Evolutionary conservation across 2,113 vertebrate genomes (phyloP).

Genomic region (Rallus limicola): DNA sequence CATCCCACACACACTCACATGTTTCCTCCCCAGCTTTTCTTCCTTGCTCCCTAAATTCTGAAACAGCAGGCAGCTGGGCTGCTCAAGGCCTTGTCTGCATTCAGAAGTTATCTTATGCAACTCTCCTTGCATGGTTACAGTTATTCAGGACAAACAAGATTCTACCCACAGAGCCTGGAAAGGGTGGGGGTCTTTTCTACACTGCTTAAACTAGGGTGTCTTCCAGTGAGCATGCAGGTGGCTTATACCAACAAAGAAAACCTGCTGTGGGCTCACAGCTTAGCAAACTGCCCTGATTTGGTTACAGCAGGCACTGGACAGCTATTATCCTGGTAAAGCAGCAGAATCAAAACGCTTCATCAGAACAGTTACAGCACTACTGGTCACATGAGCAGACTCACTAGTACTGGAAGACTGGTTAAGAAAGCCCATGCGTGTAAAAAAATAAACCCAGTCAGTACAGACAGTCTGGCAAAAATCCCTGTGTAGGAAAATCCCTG

Average conservation of each 20-base stretch:
- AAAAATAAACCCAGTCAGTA: background rate
- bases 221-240: background rate
- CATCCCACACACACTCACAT: slow-evolving; percentile 41
- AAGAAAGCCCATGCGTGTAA: background rate
- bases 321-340: background rate
- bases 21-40: slow-evolving; percentile 42
- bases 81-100: background rate
- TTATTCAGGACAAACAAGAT: background rate
- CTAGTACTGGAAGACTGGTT: background rate
- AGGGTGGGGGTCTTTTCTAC: background rate
- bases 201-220: background rate
- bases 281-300: background rate
- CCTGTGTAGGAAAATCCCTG: background rate
- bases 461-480: background rate
- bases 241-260: background rate
- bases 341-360: background rate
- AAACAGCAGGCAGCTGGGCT: slow-evolving; percentile 6
- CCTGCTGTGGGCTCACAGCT: background rate
- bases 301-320: background rate
- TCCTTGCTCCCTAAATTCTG: slow-evolving; percentile 47
- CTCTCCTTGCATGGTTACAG: background rate
- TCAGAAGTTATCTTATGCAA: background rate
- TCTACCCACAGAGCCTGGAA: background rate
- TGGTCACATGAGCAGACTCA: background rate
- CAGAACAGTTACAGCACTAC: background rate